Conservation (phyloP, 2,888 invertebrate species). For the Crematogaster levior region DNA sequence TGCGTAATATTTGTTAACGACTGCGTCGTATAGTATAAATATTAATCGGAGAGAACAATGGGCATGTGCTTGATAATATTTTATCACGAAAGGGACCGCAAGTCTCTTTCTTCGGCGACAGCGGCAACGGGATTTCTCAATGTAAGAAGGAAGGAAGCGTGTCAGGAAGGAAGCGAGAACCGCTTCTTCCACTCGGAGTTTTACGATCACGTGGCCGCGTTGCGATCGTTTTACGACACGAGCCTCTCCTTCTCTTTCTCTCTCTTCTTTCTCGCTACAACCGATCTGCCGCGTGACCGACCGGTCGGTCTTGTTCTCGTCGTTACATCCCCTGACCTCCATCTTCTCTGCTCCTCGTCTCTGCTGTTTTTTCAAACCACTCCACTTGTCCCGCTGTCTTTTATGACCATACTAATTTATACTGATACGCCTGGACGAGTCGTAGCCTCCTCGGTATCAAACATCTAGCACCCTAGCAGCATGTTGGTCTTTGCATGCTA, state of each 20-base stretch:
- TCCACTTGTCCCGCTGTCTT: slow-evolving; percentile 57
- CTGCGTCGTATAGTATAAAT: background rate
- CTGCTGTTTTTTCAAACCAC: background rate
- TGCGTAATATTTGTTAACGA: slow-evolving; percentile 6
- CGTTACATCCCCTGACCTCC: slow-evolving; percentile 63
- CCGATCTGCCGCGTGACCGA: slow-evolving; percentile 32
- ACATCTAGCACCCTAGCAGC: slow-evolving; percentile 29
- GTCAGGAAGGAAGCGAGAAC: slow-evolving; percentile 1
- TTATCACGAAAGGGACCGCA: slow-evolving; percentile 17
- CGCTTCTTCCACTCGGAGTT: slow-evolving; percentile 41
- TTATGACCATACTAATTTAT: slow-evolving; percentile 70
- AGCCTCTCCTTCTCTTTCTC: background rate
- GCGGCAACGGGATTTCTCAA: slow-evolving; percentile 26
- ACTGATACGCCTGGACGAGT: slow-evolving; percentile 56
- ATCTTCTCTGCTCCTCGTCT: slow-evolving; percentile 19
- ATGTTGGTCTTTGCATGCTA: slow-evolving; percentile 8
- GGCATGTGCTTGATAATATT: slow-evolving; percentile 14
- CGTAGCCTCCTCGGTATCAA: slow-evolving; percentile 42
- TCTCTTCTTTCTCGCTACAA: background rate
- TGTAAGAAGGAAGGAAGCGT: too few species aligned
- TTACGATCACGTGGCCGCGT: slow-evolving; percentile 54
- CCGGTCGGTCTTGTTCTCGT: slow-evolving; percentile 41
- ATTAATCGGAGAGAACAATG: slow-evolving; percentile 8
- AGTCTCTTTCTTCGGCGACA: background rate
- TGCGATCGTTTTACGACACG: slow-evolving; percentile 38